A percentile compares a stretch with the other conserved stretches of the same genome.
phyloP scores from a whole-genome alignment of 1,140 invertebrate genomes.

The Drosophila trapezifrons region DNA sequence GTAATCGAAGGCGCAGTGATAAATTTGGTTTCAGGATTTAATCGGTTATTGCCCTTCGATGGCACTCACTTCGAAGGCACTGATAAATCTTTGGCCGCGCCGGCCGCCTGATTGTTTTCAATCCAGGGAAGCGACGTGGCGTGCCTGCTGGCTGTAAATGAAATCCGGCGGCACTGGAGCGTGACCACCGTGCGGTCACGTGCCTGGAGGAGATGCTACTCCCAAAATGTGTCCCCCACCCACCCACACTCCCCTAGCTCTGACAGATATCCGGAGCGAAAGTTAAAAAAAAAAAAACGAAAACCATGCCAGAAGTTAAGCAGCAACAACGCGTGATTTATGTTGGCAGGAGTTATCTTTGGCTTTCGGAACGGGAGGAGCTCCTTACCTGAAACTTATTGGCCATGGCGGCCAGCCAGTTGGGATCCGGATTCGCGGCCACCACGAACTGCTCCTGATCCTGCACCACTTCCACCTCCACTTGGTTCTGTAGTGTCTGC shows the following conservation, averaged over 20 bases:
- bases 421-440: conserved; percentile 54
- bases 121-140: conserved; percentile 46
- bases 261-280: conserved; percentile 59
- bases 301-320: conserved; percentile 49
- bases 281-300: conserved; percentile 60
- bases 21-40: conserved; percentile 18
- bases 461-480: conserved; percentile 34
- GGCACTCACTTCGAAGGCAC: conserved; percentile 19
- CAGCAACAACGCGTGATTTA: conserved; percentile 69
- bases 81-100: conserved; percentile 37
- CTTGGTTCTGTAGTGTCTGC: conserved; percentile 29
- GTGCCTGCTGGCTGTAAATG: conserved; percentile 61
- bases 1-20: conserved; percentile 12
- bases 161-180: conserved; percentile 60
- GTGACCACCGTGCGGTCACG: conserved; percentile 70
- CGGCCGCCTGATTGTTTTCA: conserved; percentile 55
- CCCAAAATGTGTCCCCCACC: background rate
- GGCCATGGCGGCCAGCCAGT: conserved; percentile 73
- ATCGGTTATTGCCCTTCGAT: conserved; percentile 42
- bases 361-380: conserved; percentile 46
- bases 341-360: conserved; percentile 64
- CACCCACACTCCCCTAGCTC: conserved; percentile 9
- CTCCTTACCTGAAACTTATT: conserved; percentile 75
- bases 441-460: conserved; percentile 38
- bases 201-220: conserved; percentile 49